Evolutionary conservation across 2,113 vertebrate genomes (phyloP), one percentile per base, ranked within the genome.

Genomic region (Sylvietta virens): DNA sequence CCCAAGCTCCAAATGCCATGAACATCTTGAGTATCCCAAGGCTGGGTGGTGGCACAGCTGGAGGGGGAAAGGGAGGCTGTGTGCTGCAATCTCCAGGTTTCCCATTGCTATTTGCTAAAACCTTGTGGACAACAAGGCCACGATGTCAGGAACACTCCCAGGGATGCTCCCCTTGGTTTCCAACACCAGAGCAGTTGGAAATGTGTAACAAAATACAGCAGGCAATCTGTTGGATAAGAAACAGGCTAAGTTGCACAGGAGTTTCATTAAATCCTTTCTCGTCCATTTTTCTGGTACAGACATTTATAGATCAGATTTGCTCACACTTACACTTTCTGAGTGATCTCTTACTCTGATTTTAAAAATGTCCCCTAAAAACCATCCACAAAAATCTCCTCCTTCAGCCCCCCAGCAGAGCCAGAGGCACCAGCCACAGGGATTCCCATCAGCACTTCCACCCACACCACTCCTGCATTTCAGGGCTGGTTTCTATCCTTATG

Each of bases 111-210:
- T 42, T n/a, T 20, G 66, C 22, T 47, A 47, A 73, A 94, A 58
- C 18, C 48, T 64, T 12, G 1, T 13, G n/a, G 79, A 53, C 6
- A 73, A 13, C 27, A 10, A 42, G 30, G 50, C 30, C 57, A 31
- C 0, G 0, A 35, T 1, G 23, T 4, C 56, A 84, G 65, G 47
- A 84, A 56, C 4, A 5, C 26, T 27, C 28, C 24, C 21, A 66
- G 77, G 66, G 76, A 44, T 51, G 33, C 47, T 58, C 42, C 28
- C 19, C 37, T 64, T 24, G 61, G 35, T 64, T 85, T 73, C 39
- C 17, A 37, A 8, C 56, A 33, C 10, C 51, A 54, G 57, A 76
- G 28, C 47, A 72, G 26, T 1, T 65, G 76, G 33, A 72, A 84
- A 66, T 4, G 26, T 7, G 1, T 9, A 31, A 66, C 26, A 57